Base-by-base conservation (phyloP, 2,113 vertebrate genomes). In the Nestor notabilis region DNA sequence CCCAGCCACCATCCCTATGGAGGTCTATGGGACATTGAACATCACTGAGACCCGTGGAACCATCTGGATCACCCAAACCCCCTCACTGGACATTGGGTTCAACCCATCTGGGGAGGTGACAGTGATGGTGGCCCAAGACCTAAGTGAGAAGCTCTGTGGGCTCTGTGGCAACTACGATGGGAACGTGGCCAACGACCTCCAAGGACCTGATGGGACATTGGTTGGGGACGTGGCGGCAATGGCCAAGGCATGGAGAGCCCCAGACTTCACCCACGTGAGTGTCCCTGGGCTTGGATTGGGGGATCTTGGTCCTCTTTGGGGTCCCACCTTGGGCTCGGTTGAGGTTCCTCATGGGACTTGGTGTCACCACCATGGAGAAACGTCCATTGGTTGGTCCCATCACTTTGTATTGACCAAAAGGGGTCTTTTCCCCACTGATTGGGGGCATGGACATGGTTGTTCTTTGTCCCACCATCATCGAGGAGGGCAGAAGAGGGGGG, bases 181-280 rank as follows among this genome's bases (percentile, higher is more conserved):
- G 2, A 7, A 69, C 8, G 1, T 6, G 1, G 18, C 33, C 71
- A 72, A 82, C 0, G 90, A 89, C 76, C 46, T 92, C 46, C 76
- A 0, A 4, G 81, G 81, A 3, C 81, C 90, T 0, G 76, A 72
- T 0, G 76, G 81, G 33, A 77, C 2, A 0, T 9, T 4, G 52
- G 37, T 11, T 1, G 28, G 20, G 0, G 0, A 72, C 0, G 0
- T 2, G 11, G 18, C 0, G 70, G 90, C 53, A 0, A 4, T 25
- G 41, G 47, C 41, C 1, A 5, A 72, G 41, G 86, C 86, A 33
- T 95, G 93, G 90, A 25, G 16, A 18, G 90, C 81, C 0, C 86
- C 76, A 0, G 81, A 95, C 52, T 55, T 95, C 70, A 61, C 10
- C 52, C 33, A 56, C 9, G 76, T 89, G 70, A 35, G 89, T 31